phyloP scores from a whole-genome alignment of 2,888 invertebrate genomes.

The Hypselothyrea guttata region DNA sequence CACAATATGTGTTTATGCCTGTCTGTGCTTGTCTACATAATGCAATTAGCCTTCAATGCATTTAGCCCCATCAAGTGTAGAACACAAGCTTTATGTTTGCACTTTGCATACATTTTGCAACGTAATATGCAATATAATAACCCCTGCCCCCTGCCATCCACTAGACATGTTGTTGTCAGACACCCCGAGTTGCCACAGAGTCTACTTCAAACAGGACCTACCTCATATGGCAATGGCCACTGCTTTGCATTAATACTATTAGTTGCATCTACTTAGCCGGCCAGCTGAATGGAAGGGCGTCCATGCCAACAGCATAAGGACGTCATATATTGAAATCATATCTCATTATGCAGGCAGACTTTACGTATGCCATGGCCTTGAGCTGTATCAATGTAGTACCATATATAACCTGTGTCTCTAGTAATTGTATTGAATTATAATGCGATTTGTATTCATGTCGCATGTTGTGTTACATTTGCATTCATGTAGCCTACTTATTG shows the following conservation, averaged over 20 bases:
- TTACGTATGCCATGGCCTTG: background rate
- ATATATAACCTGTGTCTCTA: too few species aligned
- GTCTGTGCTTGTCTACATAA: constrained; percentile 41
- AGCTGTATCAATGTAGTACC: too few species aligned
- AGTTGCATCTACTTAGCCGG: constrained; percentile 59
- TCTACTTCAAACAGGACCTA: constrained; percentile 9
- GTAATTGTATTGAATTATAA: too few species aligned
- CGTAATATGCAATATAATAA: constrained; percentile 40
- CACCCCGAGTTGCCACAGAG: background rate
- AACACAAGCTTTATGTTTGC: constrained; percentile 69
- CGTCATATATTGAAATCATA: too few species aligned
- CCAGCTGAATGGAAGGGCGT: background rate
- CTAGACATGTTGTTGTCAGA: constrained; percentile 5
- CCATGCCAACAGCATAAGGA: too few species aligned
- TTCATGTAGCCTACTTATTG: too few species aligned
- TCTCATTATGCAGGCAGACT: too few species aligned
- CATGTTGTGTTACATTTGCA: too few species aligned
- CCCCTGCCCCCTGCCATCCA: background rate
- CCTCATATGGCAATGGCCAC: constrained; percentile 40
- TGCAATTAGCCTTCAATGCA: constrained; percentile 70
- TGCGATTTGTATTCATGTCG: too few species aligned
- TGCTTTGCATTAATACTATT: constrained; percentile 61
- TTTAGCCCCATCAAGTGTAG: constrained; percentile 75
- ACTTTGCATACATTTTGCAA: constrained; percentile 73
- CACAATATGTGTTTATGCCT: constrained; percentile 5